These are phyloP conservation scores for Hyppa rectilinea DNA, from an alignment of 2,888 invertebrate species.

Conservation along the genomic window DNA sequence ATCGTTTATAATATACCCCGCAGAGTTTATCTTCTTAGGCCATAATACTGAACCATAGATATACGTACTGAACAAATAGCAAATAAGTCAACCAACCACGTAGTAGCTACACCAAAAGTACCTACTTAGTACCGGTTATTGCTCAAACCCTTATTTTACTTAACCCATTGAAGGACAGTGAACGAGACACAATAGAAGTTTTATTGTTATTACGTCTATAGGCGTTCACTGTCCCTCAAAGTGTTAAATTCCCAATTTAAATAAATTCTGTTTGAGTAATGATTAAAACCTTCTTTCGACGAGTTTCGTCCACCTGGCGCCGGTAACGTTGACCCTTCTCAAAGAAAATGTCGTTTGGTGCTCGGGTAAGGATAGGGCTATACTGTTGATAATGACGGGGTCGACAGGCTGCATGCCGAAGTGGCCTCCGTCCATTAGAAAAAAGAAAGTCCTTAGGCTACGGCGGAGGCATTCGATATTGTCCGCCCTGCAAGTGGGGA, in stretches of 20 bases:
- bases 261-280: conserved; percentile 39
- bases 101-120: not conserved
- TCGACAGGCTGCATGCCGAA: conserved; percentile 84
- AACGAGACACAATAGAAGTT: too few species aligned
- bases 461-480: conserved; percentile 84
- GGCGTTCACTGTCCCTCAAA: too few species aligned
- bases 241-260: too few species aligned
- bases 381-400: conserved; percentile 81
- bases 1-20: too few species aligned
- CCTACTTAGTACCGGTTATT: not conserved
- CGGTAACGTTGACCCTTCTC: conserved; percentile 84
- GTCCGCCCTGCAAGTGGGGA: conserved; percentile 82
- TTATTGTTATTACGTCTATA: too few species aligned
- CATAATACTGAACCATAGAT: not conserved
- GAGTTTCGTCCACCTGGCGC: conserved; percentile 85
- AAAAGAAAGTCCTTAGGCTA: conserved; percentile 84
- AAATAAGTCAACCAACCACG: not conserved
- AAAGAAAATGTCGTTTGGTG: conserved; percentile 81
- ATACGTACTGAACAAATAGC: too few species aligned
- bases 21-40: not conserved
- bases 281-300: conserved; percentile 78
- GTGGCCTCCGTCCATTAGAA: conserved; percentile 83
- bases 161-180: too few species aligned
- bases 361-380: conserved; percentile 80
- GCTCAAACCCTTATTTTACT: too few species aligned